These are phyloP conservation scores for Danio aesculapii DNA, from an alignment of 2,797 vertebrate genomes.

Conservation along the genomic window DNA sequence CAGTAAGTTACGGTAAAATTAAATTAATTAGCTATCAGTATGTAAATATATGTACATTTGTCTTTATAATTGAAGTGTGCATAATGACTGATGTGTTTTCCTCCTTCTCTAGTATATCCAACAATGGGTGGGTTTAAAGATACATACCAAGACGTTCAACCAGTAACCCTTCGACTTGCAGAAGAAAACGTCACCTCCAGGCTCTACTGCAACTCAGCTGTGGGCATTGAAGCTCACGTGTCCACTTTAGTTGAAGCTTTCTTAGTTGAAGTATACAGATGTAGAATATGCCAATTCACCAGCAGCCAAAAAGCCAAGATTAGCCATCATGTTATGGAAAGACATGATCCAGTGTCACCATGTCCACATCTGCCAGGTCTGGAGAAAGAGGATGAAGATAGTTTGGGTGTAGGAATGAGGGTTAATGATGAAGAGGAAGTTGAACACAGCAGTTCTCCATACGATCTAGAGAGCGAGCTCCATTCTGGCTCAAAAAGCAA, in stretches of 20 bases:
- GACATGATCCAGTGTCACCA: constrained; percentile 10
- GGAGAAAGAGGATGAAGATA: constrained; percentile 53
- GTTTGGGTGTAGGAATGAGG: constrained; percentile 36
- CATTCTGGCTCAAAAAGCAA: constrained; percentile 69
- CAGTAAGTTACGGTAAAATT: not conserved
- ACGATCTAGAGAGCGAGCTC: constrained; percentile 62
- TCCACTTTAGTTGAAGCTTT: constrained; percentile 74
- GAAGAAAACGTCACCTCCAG: constrained; percentile 63
- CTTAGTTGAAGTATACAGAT: constrained; percentile 73
- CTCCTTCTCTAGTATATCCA: not conserved
- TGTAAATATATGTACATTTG: not conserved
- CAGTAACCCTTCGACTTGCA: constrained; percentile 58
- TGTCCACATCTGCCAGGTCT: constrained; percentile 49
- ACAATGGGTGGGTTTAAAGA: constrained; percentile 57
- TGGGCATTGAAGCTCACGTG: constrained; percentile 62
- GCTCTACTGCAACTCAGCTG: constrained; percentile 67
- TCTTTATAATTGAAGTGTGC: not conserved
- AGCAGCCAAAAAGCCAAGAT: constrained; percentile 71
- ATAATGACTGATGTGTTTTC: not conserved
- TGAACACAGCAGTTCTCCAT: constrained; percentile 48
- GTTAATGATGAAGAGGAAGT: constrained; percentile 47
- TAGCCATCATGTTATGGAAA: constrained; percentile 64
- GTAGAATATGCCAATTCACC: constrained; percentile 76
- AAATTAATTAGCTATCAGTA: not conserved
- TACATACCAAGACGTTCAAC: constrained; percentile 58